Percentiles rank a stretch among this genome's conserved stretches.
phyloP scores from a whole-genome alignment of 2,797 vertebrate species.

The Callimico goeldii region DNA sequence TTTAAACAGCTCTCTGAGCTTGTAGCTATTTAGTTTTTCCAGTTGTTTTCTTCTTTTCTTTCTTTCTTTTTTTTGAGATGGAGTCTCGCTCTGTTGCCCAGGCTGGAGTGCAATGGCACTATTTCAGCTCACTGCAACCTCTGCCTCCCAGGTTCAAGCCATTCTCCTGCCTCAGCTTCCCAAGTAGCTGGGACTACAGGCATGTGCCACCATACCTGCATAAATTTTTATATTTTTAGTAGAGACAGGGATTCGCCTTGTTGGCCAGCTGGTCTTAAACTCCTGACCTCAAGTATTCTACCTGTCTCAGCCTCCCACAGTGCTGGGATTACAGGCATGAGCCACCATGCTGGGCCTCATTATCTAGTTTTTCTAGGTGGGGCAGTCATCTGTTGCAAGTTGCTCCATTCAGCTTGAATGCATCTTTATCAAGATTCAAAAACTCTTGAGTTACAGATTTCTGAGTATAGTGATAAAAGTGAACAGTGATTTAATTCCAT shows the following conservation, averaged over 20 bases:
- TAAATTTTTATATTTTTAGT: background rate
- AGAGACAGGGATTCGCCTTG: background rate
- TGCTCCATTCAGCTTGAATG: background rate
- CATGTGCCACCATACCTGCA: background rate
- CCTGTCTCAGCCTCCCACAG: background rate
- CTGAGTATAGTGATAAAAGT: background rate
- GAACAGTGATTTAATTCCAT: slow-evolving; percentile 15
- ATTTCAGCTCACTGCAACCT: background rate
- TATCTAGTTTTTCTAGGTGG: background rate
- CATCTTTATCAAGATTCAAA: background rate
- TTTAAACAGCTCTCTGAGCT: background rate
- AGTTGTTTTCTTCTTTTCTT: background rate
- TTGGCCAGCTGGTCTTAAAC: background rate
- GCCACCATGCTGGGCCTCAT: background rate
- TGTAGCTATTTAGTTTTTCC: background rate
- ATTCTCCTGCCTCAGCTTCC: background rate
- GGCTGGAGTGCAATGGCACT: background rate
- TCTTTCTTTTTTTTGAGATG: background rate
- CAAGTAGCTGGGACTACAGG: background rate
- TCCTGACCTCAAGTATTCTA: background rate
- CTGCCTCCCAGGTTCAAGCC: background rate
- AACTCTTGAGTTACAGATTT: background rate
- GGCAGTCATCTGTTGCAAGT: background rate
- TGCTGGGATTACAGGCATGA: background rate
- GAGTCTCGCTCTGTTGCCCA: background rate